phyloP scores from a whole-genome alignment of 53 echinoderm and acorn worm genomes.

The Patiria pectinifera region DNA sequence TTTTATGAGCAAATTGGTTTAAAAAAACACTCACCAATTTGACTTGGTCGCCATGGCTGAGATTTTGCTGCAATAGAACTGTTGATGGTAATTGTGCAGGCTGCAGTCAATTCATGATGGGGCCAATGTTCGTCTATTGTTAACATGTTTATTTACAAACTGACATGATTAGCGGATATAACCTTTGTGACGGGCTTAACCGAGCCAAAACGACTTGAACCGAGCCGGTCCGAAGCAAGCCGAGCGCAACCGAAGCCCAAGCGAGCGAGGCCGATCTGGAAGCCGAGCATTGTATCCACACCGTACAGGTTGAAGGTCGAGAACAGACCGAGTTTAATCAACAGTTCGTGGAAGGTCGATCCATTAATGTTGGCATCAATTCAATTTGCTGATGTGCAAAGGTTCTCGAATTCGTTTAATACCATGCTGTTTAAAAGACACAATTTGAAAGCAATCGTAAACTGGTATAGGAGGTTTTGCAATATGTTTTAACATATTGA shows the following conservation, averaged over 20 bases:
- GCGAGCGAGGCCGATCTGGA: too few relatives aligned
- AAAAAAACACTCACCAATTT: not conserved
- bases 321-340: too few relatives aligned
- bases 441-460: too few relatives aligned
- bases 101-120: not conserved
- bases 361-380: not conserved
- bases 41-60: not conserved
- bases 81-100: not conserved
- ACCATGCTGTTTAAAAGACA: too few relatives aligned
- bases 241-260: not conserved
- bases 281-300: too few relatives aligned
- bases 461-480: too few relatives aligned
- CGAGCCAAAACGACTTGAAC: not conserved
- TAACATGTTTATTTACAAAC: slow-evolving; percentile 8
- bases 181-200: not conserved
- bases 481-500: too few relatives aligned
- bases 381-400: not conserved
- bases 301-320: too few relatives aligned
- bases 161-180: not conserved
- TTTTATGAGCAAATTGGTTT: not conserved
- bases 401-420: too few relatives aligned
- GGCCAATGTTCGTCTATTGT: not conserved
- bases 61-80: not conserved
- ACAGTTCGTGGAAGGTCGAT: not conserved
- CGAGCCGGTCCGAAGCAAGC: not conserved